Conservation (phyloP, 2,797 vertebrate genomes). For the Galaxias olidus region DNA sequence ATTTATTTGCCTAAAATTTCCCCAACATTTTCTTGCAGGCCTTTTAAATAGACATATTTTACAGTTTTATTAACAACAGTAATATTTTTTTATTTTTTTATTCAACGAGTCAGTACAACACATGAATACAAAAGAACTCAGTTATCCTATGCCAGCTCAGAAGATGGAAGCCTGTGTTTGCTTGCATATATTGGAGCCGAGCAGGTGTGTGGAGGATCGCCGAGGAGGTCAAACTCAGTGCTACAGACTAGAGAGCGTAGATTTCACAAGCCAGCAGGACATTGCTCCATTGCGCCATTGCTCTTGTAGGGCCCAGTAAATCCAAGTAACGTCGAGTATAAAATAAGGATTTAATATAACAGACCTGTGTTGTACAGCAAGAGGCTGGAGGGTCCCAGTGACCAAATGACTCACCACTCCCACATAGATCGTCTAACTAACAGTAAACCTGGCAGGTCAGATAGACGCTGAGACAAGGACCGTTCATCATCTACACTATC, state of each 20-base stretch:
- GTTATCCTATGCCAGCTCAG: background rate
- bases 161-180: background rate
- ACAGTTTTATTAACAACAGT: no score
- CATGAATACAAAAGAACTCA: no score
- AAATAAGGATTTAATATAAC: conserved; percentile 52
- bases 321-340: conserved; percentile 45
- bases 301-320: conserved; percentile 57
- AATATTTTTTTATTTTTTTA: no score
- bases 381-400: no score
- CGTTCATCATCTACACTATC: no score
- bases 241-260: conserved; percentile 30
- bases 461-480: no score
- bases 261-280: conserved; percentile 41
- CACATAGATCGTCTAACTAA: no score
- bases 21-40: conserved; percentile 26
- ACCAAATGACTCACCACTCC: no score
- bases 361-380: conserved; percentile 39
- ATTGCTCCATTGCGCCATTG: conserved; percentile 12
- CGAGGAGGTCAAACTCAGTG: conserved; percentile 20
- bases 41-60: conserved; percentile 14
- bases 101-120: no score
- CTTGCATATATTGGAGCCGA: conserved; percentile 15
- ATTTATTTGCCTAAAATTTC: conserved; percentile 30
- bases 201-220: conserved; percentile 15
- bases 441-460: conserved; percentile 11